Conservation (phyloP, 2,113 vertebrate genomes). For the Cygnus atratus region DNA sequence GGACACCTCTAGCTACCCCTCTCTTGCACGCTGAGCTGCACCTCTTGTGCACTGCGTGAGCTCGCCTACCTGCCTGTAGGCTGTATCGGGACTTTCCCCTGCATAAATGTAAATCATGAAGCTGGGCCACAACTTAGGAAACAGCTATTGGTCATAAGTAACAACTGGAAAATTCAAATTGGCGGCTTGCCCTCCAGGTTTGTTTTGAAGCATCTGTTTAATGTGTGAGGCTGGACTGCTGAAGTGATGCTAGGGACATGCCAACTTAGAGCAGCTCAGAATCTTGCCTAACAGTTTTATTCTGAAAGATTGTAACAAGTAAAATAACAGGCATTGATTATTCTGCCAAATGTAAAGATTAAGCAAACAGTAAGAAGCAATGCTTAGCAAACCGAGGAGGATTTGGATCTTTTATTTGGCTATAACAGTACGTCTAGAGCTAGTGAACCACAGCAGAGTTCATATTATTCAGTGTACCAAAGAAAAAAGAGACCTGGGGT, state of each 20-base stretch:
- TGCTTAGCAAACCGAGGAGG: background rate
- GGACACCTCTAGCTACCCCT: background rate
- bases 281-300: background rate
- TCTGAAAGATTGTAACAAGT: background rate
- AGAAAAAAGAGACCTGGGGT: background rate
- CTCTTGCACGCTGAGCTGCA: background rate
- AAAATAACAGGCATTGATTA: slow-evolving; percentile 1
- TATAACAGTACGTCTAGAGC: background rate
- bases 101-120: background rate
- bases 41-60: rapidly evolving
- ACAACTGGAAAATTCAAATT: slow-evolving; percentile 11
- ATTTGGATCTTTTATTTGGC: slow-evolving; percentile 16
- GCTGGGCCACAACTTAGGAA: background rate
- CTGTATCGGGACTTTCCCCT: rapidly evolving
- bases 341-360: background rate
- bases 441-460: background rate
- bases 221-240: background rate
- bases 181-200: background rate
- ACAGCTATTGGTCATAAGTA: background rate
- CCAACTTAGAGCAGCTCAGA: background rate
- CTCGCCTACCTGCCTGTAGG: background rate
- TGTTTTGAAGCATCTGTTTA: background rate
- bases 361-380: background rate
- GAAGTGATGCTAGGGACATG: background rate
- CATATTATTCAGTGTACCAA: background rate